Conservation (phyloP, 2,113 vertebrate species). For the Cavia porcellus region DNA sequence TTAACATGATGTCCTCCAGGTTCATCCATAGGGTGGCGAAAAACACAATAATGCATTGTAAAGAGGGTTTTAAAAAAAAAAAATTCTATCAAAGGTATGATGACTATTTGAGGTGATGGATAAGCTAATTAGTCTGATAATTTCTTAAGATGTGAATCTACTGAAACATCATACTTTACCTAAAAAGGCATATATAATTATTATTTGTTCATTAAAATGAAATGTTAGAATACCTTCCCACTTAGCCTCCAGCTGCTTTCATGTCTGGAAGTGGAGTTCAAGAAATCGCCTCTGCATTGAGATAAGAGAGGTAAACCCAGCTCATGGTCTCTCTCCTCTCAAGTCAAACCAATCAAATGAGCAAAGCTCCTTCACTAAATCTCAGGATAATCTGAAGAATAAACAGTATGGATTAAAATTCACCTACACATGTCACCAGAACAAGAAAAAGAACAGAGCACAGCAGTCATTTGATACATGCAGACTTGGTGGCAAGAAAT, state of each 20-base stretch:
- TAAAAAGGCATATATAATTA: not conserved
- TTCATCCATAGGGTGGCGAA: not conserved
- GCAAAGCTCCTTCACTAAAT: not conserved
- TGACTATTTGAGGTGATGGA: not conserved
- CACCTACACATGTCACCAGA: not conserved
- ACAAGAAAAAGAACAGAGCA: not conserved
- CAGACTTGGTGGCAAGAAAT: not conserved
- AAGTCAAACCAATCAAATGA: not conserved
- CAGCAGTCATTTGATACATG: not conserved
- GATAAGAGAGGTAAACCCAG: not conserved
- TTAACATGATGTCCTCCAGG: not conserved
- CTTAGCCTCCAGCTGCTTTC: not conserved
- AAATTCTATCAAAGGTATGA: not conserved
- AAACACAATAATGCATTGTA: not conserved
- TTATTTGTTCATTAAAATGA: not conserved
- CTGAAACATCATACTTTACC: not conserved
- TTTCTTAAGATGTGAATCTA: not conserved
- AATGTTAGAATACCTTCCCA: not conserved
- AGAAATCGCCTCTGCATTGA: not conserved
- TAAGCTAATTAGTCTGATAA: not conserved
- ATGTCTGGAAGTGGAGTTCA: not conserved
- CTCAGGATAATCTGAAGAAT: no score
- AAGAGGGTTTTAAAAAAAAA: not conserved
- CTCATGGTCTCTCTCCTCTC: not conserved
- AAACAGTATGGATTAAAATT: not conserved